Evolutionary conservation across 1,140 invertebrate species (phyloP).

Genomic region (Drosophila rufa): DNA sequence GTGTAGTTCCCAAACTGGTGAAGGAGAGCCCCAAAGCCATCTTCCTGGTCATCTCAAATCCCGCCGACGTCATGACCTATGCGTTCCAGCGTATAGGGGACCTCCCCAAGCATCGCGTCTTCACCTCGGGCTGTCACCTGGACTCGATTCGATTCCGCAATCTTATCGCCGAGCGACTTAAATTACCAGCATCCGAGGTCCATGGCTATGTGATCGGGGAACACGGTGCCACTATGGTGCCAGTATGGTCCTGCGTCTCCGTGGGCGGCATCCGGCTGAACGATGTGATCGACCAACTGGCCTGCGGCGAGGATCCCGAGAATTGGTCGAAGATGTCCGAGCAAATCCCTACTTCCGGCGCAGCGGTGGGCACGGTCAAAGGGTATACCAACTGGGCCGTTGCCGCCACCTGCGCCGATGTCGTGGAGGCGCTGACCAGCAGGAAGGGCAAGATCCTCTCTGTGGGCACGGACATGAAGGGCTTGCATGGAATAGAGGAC

Average conservation of each 20-base stretch:
- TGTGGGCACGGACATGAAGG: conserved; percentile 92
- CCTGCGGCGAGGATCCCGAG: conserved; percentile 89
- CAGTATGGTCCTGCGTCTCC: conserved; percentile 92
- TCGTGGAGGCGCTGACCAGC: conserved; percentile 88
- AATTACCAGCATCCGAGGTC: conserved; percentile 90
- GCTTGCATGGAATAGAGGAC: conserved; percentile 90
- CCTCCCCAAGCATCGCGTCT: conserved; percentile 92
- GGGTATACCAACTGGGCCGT: conserved; percentile 96
- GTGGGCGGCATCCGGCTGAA: conserved; percentile 85
- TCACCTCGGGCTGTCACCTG: conserved; percentile 95
- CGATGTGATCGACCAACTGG: conserved; percentile 90
- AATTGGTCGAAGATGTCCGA: conserved; percentile 90
- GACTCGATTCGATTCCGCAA: conserved; percentile 94
- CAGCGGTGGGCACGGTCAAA: conserved; percentile 92
- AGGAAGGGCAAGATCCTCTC: conserved; percentile 90
- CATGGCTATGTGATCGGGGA: conserved; percentile 95
- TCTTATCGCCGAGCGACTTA: conserved; percentile 91
- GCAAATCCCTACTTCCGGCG: conserved; percentile 91
- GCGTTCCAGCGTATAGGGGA: conserved; percentile 95
- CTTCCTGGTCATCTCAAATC: conserved; percentile 93
- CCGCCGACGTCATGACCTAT: conserved; percentile 94
- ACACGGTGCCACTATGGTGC: conserved; percentile 91
- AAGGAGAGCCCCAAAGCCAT: conserved; percentile 93
- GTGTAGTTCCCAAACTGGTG: conserved; percentile 91
- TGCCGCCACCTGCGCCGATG: conserved; percentile 90